Conservation (phyloP, 2,797 vertebrate species). For the Gambelia wislizenii region DNA sequence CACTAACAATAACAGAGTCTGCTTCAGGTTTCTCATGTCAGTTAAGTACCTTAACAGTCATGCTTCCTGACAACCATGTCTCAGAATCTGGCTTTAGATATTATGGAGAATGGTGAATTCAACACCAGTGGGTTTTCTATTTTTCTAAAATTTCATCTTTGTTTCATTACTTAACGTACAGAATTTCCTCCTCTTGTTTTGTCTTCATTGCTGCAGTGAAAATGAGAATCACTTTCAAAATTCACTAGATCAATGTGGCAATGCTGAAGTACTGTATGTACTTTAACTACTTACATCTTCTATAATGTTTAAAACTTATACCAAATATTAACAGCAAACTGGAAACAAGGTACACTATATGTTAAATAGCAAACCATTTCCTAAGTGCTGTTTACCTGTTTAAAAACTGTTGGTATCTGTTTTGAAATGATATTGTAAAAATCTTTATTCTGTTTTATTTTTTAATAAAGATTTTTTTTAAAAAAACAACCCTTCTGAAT, state of each 20-base stretch:
- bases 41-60: not conserved
- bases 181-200: not conserved
- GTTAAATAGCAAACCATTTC: too few relatives aligned
- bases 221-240: not conserved
- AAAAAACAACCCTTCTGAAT: too few relatives aligned
- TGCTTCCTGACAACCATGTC: not conserved
- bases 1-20: constrained; percentile 3
- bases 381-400: too few relatives aligned
- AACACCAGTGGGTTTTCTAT: not conserved
- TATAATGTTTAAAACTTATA: not conserved
- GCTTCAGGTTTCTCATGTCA: not conserved
- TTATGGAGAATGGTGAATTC: not conserved
- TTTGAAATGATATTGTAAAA: too few relatives aligned
- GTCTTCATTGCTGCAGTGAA: rapidly evolving
- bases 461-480: too few relatives aligned
- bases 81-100: not conserved
- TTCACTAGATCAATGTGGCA: rapidly evolving
- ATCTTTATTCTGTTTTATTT: too few relatives aligned
- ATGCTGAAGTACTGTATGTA: not conserved
- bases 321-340: too few relatives aligned
- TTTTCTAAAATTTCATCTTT: not conserved
- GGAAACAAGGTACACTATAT: too few relatives aligned
- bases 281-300: not conserved
- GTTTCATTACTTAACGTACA: not conserved
- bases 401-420: too few relatives aligned